Base-by-base conservation (phyloP, 2,113 vertebrate species). In the Diglossa brunneiventris region DNA sequence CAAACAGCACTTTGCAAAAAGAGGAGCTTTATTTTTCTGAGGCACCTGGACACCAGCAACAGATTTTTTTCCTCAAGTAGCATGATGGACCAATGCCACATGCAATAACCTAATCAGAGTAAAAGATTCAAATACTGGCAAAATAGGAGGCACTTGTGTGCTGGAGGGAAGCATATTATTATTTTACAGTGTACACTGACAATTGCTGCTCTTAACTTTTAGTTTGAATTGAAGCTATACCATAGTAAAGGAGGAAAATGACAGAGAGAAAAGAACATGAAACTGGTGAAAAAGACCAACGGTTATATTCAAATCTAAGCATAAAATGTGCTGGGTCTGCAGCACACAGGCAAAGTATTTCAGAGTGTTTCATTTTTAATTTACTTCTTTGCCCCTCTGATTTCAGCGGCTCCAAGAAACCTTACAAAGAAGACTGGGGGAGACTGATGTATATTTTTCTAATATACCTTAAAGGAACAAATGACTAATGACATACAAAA, bases 141-240 rank as follows among this genome's bases (percentile, higher is more conserved):
- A 94, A 92, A 68, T 73, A 83, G 92, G 86, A 92, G 86, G 94
- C 55, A 90, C 76, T 95, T 78, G 56, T 81, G 42, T 69, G 50
- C 72, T 90, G 41, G 47, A 93, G 35, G 55, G 30, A 92, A 94
- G 73, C 33, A n/a, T 55, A 23, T 81, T 83, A 83, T 95, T 93
- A 86, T 94, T 90, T 88, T 84, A 82, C 61, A 58, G 44, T 9
- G 64, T 89, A 93, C 76, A 50, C 26, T 75, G 61, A 78, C 83
- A 96, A 94, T 72, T 84, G 86, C 49, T 72, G 86, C 88, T 93
- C 80, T 93, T 66, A 76, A 95, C 83, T 96, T 96, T 72, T 22
- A 53, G 59, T 69, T 66, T 80, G 75, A 91, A 90, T 80, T 76
- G 84, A 85, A 92, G 64, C 50, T 76, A 30, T 66, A 59, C 26